Evolutionary conservation across 2,888 invertebrate genomes (phyloP), one percentile per base, ranked within the genome.

Genomic region (Horisme vitalbata): DNA sequence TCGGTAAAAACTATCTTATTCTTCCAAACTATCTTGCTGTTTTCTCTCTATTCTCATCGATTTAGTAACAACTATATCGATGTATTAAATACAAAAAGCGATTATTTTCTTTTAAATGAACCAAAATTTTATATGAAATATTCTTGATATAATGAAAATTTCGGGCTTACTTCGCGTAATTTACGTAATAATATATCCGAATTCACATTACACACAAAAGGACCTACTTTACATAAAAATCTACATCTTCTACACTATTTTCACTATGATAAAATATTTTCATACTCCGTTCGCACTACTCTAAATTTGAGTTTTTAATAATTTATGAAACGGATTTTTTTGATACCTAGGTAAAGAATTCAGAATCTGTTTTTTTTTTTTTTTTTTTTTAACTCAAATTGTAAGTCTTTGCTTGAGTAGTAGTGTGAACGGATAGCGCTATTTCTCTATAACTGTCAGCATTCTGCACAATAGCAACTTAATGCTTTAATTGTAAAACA

Each of bases 401-500:
- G n/a, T n/a, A n/a, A n/a, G n/a, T n/a, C 18, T 18, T 18, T 18
- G 28, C 26, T 23, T 26, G n/a, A n/a, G 30, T 13, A 11, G 23
- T 26, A 34, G 48, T 44, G 48, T 38, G 38, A 28, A 48, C 43
- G 43, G 35, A 28, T 13, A 26, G 34, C 21, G 37, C 36, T 32
- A 32, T 20, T 18, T 41, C 14, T 31, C 20, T 26, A 24, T 37
- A 33, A 38, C 26, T 27, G 26, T 64, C 65, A 62, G 63, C 71
- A 74, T 69, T 69, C 65, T 72, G 83, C 83, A 84, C 81, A 81
- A 83, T 77, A 72, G 81, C 65, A 85, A 88, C 83, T 68, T 60
- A 80, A 89, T 88, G 88, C 88, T 89, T 89, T 89, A 88, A 89
- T 70, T 68, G 68, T 74, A 60, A 87, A 88, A 88, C 89, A 88